Evolutionary conservation across 2,113 vertebrate species (phyloP).

Genomic region (Heliornis fulica): DNA sequence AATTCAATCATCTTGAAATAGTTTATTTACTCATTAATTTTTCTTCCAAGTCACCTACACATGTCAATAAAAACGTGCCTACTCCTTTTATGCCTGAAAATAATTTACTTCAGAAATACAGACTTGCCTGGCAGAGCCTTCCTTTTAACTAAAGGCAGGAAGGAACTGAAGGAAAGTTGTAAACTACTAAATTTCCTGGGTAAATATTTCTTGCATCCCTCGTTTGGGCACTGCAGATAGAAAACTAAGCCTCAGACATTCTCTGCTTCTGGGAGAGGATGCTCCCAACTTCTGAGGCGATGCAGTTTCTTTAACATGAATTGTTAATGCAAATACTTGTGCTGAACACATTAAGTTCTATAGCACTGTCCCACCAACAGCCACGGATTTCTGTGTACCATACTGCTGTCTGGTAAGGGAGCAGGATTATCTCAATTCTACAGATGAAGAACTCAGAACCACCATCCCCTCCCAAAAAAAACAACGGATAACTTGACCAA

Average conservation of each 20-base stretch:
- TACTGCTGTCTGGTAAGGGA: neutral
- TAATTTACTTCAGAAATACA: neutral
- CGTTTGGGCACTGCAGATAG: neutral
- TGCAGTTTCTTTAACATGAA: slow-evolving; percentile 8
- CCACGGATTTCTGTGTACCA: neutral
- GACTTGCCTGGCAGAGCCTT: neutral
- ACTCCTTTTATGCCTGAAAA: neutral
- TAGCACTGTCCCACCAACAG: neutral
- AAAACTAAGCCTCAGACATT: neutral
- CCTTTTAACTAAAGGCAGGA: slow-evolving; percentile 44
- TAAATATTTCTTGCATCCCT: slow-evolving; percentile 35
- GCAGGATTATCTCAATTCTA: neutral
- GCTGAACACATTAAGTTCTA: neutral
- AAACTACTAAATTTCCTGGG: slow-evolving; percentile 55
- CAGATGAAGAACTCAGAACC: neutral
- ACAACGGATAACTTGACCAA: neutral
- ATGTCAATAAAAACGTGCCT: neutral
- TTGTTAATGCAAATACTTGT: neutral
- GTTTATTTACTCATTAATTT: neutral
- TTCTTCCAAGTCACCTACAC: neutral
- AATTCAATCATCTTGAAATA: neutral
- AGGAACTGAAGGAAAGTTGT: slow-evolving; percentile 53
- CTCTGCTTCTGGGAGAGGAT: neutral
- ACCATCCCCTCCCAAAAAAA: neutral
- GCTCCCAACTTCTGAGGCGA: neutral